Conservation (phyloP, 2,888 invertebrate species). For the Proisotoma minuta region DNA sequence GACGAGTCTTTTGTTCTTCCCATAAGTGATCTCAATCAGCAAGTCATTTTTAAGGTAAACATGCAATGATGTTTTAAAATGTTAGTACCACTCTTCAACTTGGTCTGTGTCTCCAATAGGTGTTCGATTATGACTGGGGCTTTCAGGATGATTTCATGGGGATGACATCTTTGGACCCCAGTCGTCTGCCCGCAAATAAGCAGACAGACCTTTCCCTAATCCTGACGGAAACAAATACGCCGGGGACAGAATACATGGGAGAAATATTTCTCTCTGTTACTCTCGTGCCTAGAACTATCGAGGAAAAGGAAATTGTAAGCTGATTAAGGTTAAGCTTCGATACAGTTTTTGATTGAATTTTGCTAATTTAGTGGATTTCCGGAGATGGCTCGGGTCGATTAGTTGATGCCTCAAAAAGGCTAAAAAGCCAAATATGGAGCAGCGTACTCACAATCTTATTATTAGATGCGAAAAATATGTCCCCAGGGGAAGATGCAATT, state of each 20-base stretch:
- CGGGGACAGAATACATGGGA: constrained; percentile 63
- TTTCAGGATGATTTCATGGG: constrained; percentile 96
- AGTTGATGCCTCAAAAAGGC: constrained; percentile 72
- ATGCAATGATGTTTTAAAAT: constrained; percentile 1
- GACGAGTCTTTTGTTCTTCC: constrained; percentile 91
- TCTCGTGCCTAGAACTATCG: constrained; percentile 86
- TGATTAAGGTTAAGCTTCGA: neutral
- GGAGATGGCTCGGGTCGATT: constrained; percentile 50
- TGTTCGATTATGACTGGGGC: constrained; percentile 97
- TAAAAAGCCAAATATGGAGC: constrained; percentile 95
- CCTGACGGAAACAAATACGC: constrained; percentile 64
- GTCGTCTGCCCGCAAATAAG: constrained; percentile 67
- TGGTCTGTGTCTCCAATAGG: constrained; percentile 54
- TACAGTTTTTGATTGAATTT: too few relatives aligned
- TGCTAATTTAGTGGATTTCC: constrained; percentile 43
- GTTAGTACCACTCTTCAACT: too few relatives aligned
- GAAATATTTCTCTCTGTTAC: constrained; percentile 77
- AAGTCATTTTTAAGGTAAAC: constrained; percentile 75
- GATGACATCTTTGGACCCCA: constrained; percentile 75
- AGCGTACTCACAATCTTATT: constrained; percentile 95
- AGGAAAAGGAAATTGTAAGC: constrained; percentile 86
- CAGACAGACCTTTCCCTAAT: constrained; percentile 68
- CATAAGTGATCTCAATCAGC: constrained; percentile 82
- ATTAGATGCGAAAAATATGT: constrained; percentile 87
- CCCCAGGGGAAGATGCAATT: constrained; percentile 58